Base-by-base conservation (phyloP, 1,140 invertebrate genomes). In the Andrena cerasifolii region DNA sequence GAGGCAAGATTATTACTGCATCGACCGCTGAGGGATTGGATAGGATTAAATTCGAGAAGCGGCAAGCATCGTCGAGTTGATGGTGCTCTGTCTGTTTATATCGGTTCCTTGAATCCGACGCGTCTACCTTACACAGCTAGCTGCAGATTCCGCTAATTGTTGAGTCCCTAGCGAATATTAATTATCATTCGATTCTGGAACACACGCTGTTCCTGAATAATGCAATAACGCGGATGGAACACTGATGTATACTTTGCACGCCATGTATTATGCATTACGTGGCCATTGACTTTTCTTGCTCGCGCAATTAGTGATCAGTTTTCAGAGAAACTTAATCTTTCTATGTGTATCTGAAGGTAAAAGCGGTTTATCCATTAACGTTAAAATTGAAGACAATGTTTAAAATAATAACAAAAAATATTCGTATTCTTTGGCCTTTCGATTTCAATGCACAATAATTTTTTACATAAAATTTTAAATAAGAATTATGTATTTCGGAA, bases 161-260 rank as follows among this genome's bases (percentile, higher is more conserved):
- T 71, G 68, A 72, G 33, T 82, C 59, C 61, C 72, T 40, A 31
- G 53, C 40, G 65, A 81, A 82, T 82, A 81, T 82, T 82, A 82
- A 82, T 81, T 82, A 82, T 81, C 72, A 59, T 81, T 80, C 59
- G 65, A 65, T 68, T 81, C 59, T 68, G 51, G 72, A 54, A 70
- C 51, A 53, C 21, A 51, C 31, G 47, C 54, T 56, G 40, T 79
- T 77, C 31, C 21, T 73, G 71, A 73, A 73, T 73, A 74, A 74
- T 74, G 59, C 47, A 74, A 74, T 65, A 65, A 74, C 36, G 71
- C 47, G 54, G 71, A 65, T 74, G 65, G 24, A 53, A 61, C 49
- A 45, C 21, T 65, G 33, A 65, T 65, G 36, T 65, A 65, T 74
- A 73, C 71, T 73, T 73, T 73, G 47, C 71, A 18, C 31, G 47